Evolutionary conservation across 2,113 vertebrate species (phyloP), one percentile per base, ranked within the genome.

Genomic region (Clarias gariepinus): DNA sequence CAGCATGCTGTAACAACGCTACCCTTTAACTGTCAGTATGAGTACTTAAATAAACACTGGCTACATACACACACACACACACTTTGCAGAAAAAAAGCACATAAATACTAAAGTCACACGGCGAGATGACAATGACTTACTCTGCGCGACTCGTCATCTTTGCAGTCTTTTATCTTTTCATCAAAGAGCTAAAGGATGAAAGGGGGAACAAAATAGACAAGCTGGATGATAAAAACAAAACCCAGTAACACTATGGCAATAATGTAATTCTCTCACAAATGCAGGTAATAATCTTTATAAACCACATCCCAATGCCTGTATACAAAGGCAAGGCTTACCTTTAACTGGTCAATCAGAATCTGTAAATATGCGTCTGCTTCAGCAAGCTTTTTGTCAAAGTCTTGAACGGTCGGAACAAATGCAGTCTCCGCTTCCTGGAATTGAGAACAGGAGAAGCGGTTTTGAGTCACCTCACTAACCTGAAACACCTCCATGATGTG

Each of bases 321-420:
- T 64, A 57, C 2, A 4, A 25, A 21, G 12, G 36, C 4, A 33
- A 83, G 15, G 47, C 90, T 82, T 95, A 99, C 98, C 96, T 99
- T 99, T 90, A 98, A 88, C 53, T 99, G 98, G 91, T 99, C 98
- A 90, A 99, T 99, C 89, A 99, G 95, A 91, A 99, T 99, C 94
- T 99, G 98, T n/a, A 99, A 93, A 90, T 99, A 99, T 88, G 98
- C 98, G 36, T 99, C 98, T 25, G 98, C 98, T 93, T 99, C 98
- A 0, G 98, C 96, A 41, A 99, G 96, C 91, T 98, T 99, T 95
- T 98, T 99, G 93, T 99, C 98, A 91, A 99, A 99, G 93, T 99
- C 98, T 92, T 99, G 98, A 92, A 99, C 96, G 1, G 96, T 99
- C 23, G 98, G 98, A 94, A 99, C 97, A 91, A 99, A 96, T 92